phyloP scores from a whole-genome alignment of 2,797 vertebrate genomes.

The Enteromius anoplus region DNA sequence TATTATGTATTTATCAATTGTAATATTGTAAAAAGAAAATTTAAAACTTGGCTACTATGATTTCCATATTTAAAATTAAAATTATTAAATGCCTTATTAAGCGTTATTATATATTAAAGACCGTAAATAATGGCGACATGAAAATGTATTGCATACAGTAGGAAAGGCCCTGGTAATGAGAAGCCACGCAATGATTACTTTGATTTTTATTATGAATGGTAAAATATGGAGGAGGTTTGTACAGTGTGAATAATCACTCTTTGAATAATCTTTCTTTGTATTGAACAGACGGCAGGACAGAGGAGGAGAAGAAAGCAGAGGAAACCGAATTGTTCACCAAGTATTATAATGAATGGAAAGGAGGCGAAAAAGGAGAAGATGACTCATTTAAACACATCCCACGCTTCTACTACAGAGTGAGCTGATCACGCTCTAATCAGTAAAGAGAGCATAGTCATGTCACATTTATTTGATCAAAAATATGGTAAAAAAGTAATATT shows the following conservation, averaged over 20 bases:
- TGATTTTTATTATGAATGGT: neutral
- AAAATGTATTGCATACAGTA: neutral
- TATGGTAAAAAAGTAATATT: neutral
- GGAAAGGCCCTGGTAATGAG: neutral
- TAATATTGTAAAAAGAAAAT: neutral
- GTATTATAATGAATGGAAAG: conserved; percentile 92
- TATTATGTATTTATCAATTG: neutral
- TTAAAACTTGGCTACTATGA: neutral
- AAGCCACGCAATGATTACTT: neutral
- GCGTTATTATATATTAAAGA: neutral
- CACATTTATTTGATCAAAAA: neutral
- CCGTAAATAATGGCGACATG: neutral
- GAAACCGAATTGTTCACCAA: conserved; percentile 92
- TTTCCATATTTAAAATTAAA: neutral
- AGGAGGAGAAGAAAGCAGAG: conserved; percentile 90
- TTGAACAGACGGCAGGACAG: conserved; percentile 81
- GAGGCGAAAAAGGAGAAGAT: conserved; percentile 75
- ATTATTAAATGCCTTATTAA: neutral
- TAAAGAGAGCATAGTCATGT: neutral
- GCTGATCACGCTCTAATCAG: conserved; percentile 40
- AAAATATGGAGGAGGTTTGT: neutral
- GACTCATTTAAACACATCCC: conserved; percentile 87
- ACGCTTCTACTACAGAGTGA: conserved; percentile 95
- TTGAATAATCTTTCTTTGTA: neutral
- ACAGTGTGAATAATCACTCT: neutral